A percentile compares a stretch with the other conserved stretches of the same genome.
Conservation (phyloP, 2,113 vertebrate species). For the Xiphias gladius region DNA sequence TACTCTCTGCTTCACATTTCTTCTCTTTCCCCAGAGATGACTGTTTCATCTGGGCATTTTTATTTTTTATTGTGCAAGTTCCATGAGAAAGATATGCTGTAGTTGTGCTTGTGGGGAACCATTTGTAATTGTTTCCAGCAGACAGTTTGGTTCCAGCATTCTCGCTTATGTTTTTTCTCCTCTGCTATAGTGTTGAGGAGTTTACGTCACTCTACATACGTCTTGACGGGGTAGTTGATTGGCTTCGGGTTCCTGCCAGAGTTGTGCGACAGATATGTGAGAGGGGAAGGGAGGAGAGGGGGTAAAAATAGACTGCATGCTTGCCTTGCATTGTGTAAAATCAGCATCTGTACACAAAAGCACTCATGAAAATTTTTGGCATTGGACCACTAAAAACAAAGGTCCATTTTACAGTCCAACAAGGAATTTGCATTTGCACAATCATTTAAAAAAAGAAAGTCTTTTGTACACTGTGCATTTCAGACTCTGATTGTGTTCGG, state of each 20-base stretch:
- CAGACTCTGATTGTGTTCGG: neutral
- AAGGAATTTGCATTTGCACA: conserved; percentile 38
- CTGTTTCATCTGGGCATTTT: conserved; percentile 22
- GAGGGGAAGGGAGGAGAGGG: conserved; percentile 58
- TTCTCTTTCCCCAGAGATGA: conserved; percentile 43
- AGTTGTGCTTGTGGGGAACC: conserved; percentile 55
- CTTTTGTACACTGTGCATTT: conserved; percentile 11
- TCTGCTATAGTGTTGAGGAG: conserved; percentile 21
- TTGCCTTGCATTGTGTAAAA: conserved; percentile 65
- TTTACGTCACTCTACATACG: conserved; percentile 48
- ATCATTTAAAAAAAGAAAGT: neutral
- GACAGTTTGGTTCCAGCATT: conserved; percentile 48
- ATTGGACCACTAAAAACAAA: conserved; percentile 31
- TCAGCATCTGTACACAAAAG: conserved; percentile 53
- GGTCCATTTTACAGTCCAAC: conserved; percentile 28
- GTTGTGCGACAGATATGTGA: conserved; percentile 57
- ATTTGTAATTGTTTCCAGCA: conserved; percentile 79
- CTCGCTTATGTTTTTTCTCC: conserved; percentile 39
- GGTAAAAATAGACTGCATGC: conserved; percentile 66
- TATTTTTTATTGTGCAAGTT: conserved; percentile 41
- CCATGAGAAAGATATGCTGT: conserved; percentile 47
- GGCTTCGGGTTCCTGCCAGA: conserved; percentile 55
- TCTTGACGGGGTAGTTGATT: conserved; percentile 50
- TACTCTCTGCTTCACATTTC: conserved; percentile 21
- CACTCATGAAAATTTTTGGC: conserved; percentile 19